These are phyloP conservation scores for Rhynchophorus ferrugineus DNA, from an alignment of 1,140 invertebrate genomes.

Conservation along the genomic window DNA sequence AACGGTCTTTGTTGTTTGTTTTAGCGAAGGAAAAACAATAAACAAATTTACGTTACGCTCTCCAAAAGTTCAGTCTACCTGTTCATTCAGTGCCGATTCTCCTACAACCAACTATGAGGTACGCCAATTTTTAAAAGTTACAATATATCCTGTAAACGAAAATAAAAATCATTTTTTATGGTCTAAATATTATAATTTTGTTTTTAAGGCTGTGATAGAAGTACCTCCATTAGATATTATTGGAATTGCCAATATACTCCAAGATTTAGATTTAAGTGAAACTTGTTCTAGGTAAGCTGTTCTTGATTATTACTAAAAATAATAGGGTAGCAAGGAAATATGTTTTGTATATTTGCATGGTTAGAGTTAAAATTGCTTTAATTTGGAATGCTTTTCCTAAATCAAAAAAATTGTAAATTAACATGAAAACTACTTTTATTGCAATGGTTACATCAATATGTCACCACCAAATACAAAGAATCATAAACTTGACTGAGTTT, in stretches of 20 bases:
- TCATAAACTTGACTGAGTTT: too few relatives aligned
- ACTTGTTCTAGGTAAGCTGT: conserved; percentile 19
- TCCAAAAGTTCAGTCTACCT: not conserved
- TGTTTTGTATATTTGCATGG: too few relatives aligned
- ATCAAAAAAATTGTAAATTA: too few relatives aligned
- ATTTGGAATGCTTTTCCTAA: too few relatives aligned
- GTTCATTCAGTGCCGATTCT: conserved; percentile 16
- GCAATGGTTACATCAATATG: not conserved
- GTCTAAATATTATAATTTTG: not conserved
- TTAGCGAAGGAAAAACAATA: conserved; percentile 11
- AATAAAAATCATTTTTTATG: not conserved
- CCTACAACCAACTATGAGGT: conserved; percentile 4
- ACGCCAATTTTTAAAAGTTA: too few relatives aligned
- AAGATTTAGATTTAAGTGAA: conserved; percentile 18
- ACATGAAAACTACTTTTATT: too few relatives aligned
- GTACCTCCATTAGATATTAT: conserved; percentile 11
- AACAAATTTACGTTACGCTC: conserved; percentile 16
- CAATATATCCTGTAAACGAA: not conserved
- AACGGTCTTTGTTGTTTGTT: conserved; percentile 6
- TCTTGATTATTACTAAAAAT: too few relatives aligned
- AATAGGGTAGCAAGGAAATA: too few relatives aligned
- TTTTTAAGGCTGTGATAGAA: conserved; percentile 14
- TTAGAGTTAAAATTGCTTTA: too few relatives aligned
- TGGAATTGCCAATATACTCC: conserved; percentile 14
- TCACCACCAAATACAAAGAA: too few relatives aligned